Evolutionary conservation across 2,797 vertebrate genomes (phyloP).

Genomic region (Anabas testudineus): DNA sequence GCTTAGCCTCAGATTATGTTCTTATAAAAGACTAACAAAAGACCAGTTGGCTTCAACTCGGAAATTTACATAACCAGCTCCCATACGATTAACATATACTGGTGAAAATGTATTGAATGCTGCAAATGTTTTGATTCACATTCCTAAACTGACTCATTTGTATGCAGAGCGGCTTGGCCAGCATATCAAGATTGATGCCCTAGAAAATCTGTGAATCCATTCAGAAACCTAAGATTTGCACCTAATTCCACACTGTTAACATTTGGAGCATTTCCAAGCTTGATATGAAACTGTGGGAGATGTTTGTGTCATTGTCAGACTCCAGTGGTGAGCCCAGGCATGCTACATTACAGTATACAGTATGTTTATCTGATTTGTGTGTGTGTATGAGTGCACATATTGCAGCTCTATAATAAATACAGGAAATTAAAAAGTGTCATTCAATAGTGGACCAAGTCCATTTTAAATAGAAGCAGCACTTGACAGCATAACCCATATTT

Average conservation of each 20-base stretch:
- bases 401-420: too few relatives aligned
- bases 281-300: constrained; percentile 39
- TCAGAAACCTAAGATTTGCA: constrained; percentile 45
- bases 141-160: constrained; percentile 14
- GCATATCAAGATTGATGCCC: constrained; percentile 44
- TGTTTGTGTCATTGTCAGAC: constrained; percentile 17
- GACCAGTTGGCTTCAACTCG: constrained; percentile 37
- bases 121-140: constrained; percentile 10
- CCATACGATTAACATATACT: constrained; percentile 11
- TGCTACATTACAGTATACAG: not conserved
- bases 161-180: constrained; percentile 15
- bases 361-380: too few relatives aligned
- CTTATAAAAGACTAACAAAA: constrained; percentile 42
- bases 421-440: too few relatives aligned
- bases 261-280: constrained; percentile 23
- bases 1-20: constrained; percentile 18
- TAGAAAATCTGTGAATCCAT: constrained; percentile 49
- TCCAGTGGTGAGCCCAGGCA: not conserved
- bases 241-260: constrained; percentile 36
- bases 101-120: constrained; percentile 46
- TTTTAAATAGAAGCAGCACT: constrained; percentile 33
- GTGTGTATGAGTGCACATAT: too few relatives aligned
- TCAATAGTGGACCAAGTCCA: constrained; percentile 19
- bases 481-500: constrained; percentile 19
- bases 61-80: constrained; percentile 48